Evolutionary conservation across 2,113 vertebrate species (phyloP).

Genomic region (Pachycephala philippinensis): DNA sequence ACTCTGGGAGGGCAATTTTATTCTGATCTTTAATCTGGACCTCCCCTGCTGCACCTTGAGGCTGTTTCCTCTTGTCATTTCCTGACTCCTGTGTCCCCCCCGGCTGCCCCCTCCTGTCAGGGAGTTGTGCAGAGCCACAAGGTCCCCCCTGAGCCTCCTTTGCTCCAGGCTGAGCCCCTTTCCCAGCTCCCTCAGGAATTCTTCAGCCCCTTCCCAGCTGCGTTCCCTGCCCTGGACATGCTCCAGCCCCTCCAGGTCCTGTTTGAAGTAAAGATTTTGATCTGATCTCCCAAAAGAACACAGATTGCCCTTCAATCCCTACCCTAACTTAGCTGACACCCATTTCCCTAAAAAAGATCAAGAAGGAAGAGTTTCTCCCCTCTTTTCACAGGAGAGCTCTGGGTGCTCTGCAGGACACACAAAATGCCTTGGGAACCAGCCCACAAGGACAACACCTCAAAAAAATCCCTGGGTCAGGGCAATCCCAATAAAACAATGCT

Average conservation of each 20-base stretch:
- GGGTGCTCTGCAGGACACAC: not conserved
- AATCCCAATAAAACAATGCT: not conserved
- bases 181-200: not conserved
- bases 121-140: not conserved
- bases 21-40: accelerated
- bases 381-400: not conserved
- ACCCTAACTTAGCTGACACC: not conserved
- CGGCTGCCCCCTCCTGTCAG: not conserved
- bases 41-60: not conserved
- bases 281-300: not conserved
- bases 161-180: not conserved
- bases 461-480: not conserved
- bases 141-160: not conserved
- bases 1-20: accelerated
- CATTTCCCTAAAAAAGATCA: not conserved
- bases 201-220: not conserved
- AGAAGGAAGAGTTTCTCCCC: not conserved
- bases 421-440: not conserved
- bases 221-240: accelerated
- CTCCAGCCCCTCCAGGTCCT: not conserved
- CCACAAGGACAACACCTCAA: not conserved
- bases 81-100: not conserved
- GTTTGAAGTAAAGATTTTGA: not conserved
- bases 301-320: not conserved
- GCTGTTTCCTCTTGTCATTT: accelerated